Percentiles rank a stretch among this genome's conserved stretches.
Conservation (phyloP, 2,113 vertebrate species). For the Pycnonotus jocosus region DNA sequence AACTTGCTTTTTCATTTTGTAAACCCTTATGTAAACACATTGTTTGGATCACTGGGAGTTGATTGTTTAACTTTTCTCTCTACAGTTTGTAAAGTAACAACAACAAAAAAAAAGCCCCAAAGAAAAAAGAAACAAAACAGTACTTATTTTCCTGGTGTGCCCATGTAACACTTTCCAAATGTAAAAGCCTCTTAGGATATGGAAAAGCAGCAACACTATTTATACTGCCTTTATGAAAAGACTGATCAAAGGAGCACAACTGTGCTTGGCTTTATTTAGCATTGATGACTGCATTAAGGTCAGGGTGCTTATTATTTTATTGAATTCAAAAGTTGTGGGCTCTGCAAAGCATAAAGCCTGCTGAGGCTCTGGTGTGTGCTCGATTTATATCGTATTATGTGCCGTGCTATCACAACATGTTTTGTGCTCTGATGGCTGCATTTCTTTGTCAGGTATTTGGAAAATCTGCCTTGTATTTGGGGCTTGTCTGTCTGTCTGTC, state of each 20-base stretch:
- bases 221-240: conserved; percentile 40
- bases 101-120: not conserved
- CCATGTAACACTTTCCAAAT: conserved; percentile 2
- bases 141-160: not conserved
- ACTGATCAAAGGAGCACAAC: conserved; percentile 35
- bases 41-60: not conserved
- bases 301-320: conserved; percentile 44
- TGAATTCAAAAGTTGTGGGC: conserved; percentile 33
- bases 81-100: not conserved
- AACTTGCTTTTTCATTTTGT: not conserved
- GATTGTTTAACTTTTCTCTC: conserved; percentile 32
- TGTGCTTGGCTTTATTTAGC: conserved; percentile 21
- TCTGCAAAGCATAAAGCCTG: not conserved
- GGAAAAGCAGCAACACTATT: not conserved
- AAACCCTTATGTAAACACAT: conserved; percentile 2
- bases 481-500: not conserved
- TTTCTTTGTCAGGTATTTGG: not conserved
- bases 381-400: not conserved
- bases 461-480: not conserved
- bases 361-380: not conserved
- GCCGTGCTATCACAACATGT: not conserved
- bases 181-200: conserved; percentile 25
- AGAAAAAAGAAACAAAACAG: not conserved
- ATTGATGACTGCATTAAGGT: not conserved
- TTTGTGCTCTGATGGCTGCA: not conserved